phyloP scores from a whole-genome alignment of 1,140 invertebrate genomes.

The Ceratosolen fusciceps region DNA sequence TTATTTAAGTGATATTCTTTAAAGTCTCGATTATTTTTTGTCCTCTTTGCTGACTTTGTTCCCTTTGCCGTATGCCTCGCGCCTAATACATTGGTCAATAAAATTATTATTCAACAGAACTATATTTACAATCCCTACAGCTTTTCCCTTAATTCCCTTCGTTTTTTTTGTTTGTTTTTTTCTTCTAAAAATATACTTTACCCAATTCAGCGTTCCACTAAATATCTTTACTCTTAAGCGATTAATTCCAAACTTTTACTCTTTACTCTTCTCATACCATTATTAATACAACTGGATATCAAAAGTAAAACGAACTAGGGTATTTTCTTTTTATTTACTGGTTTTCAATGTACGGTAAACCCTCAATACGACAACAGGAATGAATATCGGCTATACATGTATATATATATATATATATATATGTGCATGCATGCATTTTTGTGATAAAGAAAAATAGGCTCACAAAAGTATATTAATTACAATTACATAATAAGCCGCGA shows the following conservation, averaged over 20 bases:
- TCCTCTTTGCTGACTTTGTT: no score
- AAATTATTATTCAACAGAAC: conserved; percentile 43
- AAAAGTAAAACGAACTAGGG: conserved; percentile 25
- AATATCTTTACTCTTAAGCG: neutral
- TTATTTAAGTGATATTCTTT: no score
- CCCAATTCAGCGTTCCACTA: conserved; percentile 30
- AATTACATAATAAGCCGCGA: neutral
- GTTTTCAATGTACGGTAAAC: conserved; percentile 48
- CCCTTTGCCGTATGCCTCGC: conserved; percentile 11
- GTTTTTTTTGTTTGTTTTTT: no score
- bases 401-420: conserved; percentile 6
- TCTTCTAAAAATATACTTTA: conserved; percentile 48
- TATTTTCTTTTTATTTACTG: conserved; percentile 7
- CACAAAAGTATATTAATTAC: neutral
- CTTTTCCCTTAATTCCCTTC: conserved; percentile 17
- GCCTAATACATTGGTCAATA: conserved; percentile 29
- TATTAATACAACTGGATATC: neutral
- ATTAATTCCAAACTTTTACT: neutral
- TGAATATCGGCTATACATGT: conserved; percentile 33
- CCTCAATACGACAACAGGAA: conserved; percentile 34
- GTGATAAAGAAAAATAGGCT: conserved; percentile 13
- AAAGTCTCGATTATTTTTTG: no score
- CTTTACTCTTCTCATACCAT: neutral
- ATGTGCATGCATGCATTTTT: neutral
- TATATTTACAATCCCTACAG: conserved; percentile 48